These are phyloP conservation scores for Drosophila testacea DNA, from an alignment of 2,888 invertebrate genomes.

Conservation along the genomic window DNA sequence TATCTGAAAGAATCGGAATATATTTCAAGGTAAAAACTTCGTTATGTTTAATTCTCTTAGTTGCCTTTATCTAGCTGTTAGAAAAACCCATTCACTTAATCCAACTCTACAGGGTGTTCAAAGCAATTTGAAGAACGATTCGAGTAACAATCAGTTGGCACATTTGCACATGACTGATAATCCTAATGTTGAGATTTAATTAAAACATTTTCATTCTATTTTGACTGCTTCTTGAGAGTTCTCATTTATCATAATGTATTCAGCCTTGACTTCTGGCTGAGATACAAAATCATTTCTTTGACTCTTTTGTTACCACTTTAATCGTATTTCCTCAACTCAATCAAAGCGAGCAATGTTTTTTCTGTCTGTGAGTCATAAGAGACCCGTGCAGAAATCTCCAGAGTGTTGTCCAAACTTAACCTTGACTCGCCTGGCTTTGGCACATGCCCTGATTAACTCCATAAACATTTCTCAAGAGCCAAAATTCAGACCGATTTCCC, in stretches of 20 bases:
- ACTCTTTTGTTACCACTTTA: constrained; percentile 18
- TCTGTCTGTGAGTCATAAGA: constrained; percentile 33
- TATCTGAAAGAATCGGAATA: no score
- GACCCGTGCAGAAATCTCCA: constrained; percentile 7
- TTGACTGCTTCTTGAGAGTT: constrained; percentile 36
- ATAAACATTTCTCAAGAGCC: constrained; percentile 46
- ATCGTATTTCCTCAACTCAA: constrained; percentile 39
- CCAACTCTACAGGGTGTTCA: neutral
- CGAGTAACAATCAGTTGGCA: constrained; percentile 10
- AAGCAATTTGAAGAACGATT: neutral
- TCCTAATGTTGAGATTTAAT: constrained; percentile 32
- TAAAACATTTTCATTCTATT: constrained; percentile 45
- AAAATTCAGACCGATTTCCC: constrained; percentile 17
- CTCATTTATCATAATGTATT: constrained; percentile 48
- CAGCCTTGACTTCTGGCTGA: constrained; percentile 42
- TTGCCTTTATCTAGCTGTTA: neutral
- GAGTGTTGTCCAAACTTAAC: constrained; percentile 36
- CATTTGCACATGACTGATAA: constrained; percentile 31
- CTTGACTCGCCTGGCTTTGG: constrained; percentile 48
- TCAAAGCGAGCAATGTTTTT: constrained; percentile 31
- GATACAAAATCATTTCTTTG: constrained; percentile 7
- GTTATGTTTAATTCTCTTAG: neutral
- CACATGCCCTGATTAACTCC: constrained; percentile 58
- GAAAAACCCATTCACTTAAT: neutral
- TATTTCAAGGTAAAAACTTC: no score